Base-by-base conservation (phyloP, 53 echinoderm and acorn worm species). In the Holothuria scabra region DNA sequence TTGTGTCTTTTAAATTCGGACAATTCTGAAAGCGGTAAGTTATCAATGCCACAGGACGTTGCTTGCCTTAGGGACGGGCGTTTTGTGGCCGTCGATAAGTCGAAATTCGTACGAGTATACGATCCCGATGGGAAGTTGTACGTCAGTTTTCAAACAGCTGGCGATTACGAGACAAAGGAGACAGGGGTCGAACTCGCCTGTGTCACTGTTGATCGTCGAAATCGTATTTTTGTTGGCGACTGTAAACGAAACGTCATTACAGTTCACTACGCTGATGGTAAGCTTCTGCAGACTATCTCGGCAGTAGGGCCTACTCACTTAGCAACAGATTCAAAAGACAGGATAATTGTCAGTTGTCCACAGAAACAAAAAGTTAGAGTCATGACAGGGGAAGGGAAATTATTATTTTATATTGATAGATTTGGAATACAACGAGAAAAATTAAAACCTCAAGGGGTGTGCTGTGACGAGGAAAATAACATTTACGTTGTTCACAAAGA, bases 21-120 rank as follows among this genome's bases (percentile, higher is more conserved):
- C 46, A 87, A 85, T 48, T 76, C 46, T 21, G 87, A 87, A 26
- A 67, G 72, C 13, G 95, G 95, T 8, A 87, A 68, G 58, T 85
- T 95, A 13, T 95, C 95, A 9, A 95, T 95, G 95, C 95, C 95
- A 13, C 95, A 92, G 28, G 95, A 95, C 70, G 95, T 92, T 12
- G 92, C 92, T 44, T 95, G 92, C 80, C 86, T 95, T 13, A 87
- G 85, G 7, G 95, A 95, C 60, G 95, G 95, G 12, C 95, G 95
- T 30, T 90, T 90, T 67, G 90, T 88, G 23, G 86, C 89, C 23
- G 80, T 95, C 8, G 95, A 95, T 62, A 95, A 95, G 57, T 95
- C 95, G 22, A 90, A 84, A 56, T 92, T 65, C 56, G 92, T 90
- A 31, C 90, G 92, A 28, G 63, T 95, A 12, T 95, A 88, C 76